A percentile compares a stretch with the other conserved stretches of the same genome.
Evolutionary conservation across 2,888 invertebrate genomes (phyloP).

Genomic region (Drosophila pullipes): DNA sequence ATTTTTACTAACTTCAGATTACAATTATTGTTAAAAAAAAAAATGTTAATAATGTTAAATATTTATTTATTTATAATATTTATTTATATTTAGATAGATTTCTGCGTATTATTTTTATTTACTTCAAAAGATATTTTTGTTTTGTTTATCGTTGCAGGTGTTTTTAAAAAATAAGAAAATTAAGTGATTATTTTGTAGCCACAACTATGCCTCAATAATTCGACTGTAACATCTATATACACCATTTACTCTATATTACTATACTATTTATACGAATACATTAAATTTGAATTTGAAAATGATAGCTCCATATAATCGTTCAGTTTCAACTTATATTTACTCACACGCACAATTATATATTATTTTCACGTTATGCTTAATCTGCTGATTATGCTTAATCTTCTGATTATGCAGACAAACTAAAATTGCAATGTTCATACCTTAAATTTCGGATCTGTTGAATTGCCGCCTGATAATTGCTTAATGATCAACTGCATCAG

Average conservation of each 20-base stretch:
- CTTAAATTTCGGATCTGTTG: slow-evolving; percentile 28
- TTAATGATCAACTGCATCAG: slow-evolving; percentile 68
- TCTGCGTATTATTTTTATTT: not conserved
- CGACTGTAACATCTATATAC: not conserved
- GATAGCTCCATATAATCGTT: not conserved
- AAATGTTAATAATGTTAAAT: not conserved
- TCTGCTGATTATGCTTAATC: slow-evolving; percentile 12
- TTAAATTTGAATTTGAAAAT: no score
- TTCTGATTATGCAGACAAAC: not conserved
- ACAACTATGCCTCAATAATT: not conserved
- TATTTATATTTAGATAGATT: no score
- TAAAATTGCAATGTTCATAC: slow-evolving; percentile 25
- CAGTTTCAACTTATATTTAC: not conserved
- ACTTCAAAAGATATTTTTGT: no score
- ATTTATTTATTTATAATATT: not conserved
- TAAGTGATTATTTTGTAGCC: not conserved
- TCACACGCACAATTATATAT: not conserved
- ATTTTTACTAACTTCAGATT: not conserved
- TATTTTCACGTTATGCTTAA: slow-evolving; percentile 11
- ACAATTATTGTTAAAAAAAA: not conserved
- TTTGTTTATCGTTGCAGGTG: not conserved
- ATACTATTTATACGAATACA: not conserved
- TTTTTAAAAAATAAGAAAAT: not conserved
- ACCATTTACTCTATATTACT: not conserved
- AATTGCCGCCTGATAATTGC: slow-evolving; percentile 57